These are phyloP conservation scores for Apostichopus leukothele DNA, from an alignment of 53 echinoderm and acorn worm genomes.

Conservation along the genomic window DNA sequence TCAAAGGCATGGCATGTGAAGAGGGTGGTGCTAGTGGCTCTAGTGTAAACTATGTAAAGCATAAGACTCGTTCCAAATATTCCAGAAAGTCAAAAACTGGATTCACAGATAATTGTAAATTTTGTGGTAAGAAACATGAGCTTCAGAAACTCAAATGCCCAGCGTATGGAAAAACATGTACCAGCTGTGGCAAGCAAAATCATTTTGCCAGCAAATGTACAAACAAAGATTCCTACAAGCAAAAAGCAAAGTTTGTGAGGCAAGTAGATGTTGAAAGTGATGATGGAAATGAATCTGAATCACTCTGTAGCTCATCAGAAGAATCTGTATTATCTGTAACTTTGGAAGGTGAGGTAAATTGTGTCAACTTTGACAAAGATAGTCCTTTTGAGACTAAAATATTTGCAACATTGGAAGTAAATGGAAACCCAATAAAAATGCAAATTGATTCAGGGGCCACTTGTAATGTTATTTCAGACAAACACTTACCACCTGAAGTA, in stretches of 20 bases:
- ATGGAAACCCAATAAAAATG: slow-evolving; percentile 18
- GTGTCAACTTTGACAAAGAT: not conserved
- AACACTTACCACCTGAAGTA: slow-evolving; percentile 33
- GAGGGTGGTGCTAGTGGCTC: not conserved
- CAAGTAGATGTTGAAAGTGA: not conserved
- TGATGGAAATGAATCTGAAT: not conserved
- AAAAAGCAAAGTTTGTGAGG: not conserved
- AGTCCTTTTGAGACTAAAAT: slow-evolving; percentile 23
- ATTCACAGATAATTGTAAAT: not conserved
- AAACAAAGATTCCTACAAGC: not conserved
- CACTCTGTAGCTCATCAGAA: not conserved
- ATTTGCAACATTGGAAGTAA: slow-evolving; percentile 35
- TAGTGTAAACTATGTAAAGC: slow-evolving; percentile 10
- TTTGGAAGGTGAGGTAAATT: not conserved
- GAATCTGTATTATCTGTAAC: slow-evolving; percentile 11
- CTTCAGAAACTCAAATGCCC: slow-evolving; percentile 8
- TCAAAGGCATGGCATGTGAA: not conserved
- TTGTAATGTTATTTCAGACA: slow-evolving; percentile 55
- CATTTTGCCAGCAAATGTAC: slow-evolving; percentile 1
- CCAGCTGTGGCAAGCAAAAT: not conserved
- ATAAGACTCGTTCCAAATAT: not conserved
- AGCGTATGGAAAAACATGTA: slow-evolving; percentile 39
- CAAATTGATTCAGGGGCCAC: slow-evolving; percentile 60
- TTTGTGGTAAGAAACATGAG: slow-evolving; percentile 40
- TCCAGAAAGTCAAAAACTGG: not conserved